Base-by-base conservation (phyloP, 2,113 vertebrate genomes). In the Leptobrachium ailaonicum region DNA sequence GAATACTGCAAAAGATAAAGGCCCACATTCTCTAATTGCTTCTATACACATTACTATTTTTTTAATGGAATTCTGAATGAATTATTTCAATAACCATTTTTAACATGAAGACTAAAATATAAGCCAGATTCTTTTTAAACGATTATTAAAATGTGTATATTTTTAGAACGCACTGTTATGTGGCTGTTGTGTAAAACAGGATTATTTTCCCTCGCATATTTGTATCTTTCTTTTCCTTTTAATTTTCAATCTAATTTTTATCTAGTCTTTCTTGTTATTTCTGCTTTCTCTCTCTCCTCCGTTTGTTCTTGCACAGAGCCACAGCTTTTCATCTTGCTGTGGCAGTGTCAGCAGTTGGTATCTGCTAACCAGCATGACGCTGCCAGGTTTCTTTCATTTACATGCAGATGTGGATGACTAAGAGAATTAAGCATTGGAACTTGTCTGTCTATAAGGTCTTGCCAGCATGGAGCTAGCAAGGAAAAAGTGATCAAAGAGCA, bases 351-450 rank as follows among this genome's bases (percentile, higher is more conserved):
- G 82, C 76, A 82, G 80, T 73, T 82, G 76, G 63, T 80, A 83
- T 75, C 83, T 78, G 53, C 76, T 77, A 50, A 58, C 58, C 76
- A 64, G 74, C 76, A 77, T 82, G 73, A 76, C 77, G 76, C 60
- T 77, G 70, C 84, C 76, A 82, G 80, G 77, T 83, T 79, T 85
- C 62, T 83, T 83, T 77, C 70, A 82, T 82, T 82, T 85, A 56
- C 73, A 82, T 83, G 77, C 70, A 82, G 76, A 80, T 83, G 73
- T 67, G 66, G 73, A 79, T 76, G 69, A 83, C 77, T 71, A 80
- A 77, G 72, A 79, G 82, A 80, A 60, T 82, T 58, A 73, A 71
- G 45, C 58, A 70, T 68, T 73, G 76, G 73, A 76, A 71, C 82
- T 77, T 83, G 76, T 50, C 73, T 79, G 70, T 80, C 76, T 82